Conservation (phyloP, 2,113 vertebrate genomes). For the Phylloscopus trochiloides region DNA sequence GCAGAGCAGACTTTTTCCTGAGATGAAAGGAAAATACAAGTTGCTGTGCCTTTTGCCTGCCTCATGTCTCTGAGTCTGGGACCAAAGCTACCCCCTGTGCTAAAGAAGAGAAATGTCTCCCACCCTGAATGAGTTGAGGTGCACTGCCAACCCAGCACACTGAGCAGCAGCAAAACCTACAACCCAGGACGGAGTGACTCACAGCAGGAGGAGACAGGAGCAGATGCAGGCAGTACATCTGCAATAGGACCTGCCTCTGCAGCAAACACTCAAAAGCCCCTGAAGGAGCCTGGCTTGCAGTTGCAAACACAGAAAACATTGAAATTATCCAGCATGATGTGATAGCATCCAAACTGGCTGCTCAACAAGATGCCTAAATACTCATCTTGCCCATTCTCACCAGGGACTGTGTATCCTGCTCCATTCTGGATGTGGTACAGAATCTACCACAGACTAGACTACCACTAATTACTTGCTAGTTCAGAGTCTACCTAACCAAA, state of each 20-base stretch:
- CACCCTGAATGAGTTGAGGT: neutral
- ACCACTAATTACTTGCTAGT: neutral
- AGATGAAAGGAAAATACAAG: conserved; percentile 1
- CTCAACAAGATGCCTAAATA: neutral
- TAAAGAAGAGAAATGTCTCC: neutral
- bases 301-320: neutral
- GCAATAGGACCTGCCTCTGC: neutral
- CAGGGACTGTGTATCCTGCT: neutral
- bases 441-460: too few relatives aligned
- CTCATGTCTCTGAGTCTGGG: neutral
- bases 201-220: neutral
- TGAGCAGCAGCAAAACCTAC: neutral
- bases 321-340: neutral
- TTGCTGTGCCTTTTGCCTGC: neutral
- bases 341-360: neutral
- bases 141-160: neutral
- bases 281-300: neutral
- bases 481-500: neutral
- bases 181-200: neutral
- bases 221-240: neutral
- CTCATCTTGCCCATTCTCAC: neutral
- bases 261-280: neutral
- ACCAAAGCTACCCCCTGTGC: neutral
- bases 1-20: neutral
- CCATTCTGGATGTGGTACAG: neutral